Base-by-base conservation (phyloP, 2,888 invertebrate genomes). In the Pseudoips prasinana region DNA sequence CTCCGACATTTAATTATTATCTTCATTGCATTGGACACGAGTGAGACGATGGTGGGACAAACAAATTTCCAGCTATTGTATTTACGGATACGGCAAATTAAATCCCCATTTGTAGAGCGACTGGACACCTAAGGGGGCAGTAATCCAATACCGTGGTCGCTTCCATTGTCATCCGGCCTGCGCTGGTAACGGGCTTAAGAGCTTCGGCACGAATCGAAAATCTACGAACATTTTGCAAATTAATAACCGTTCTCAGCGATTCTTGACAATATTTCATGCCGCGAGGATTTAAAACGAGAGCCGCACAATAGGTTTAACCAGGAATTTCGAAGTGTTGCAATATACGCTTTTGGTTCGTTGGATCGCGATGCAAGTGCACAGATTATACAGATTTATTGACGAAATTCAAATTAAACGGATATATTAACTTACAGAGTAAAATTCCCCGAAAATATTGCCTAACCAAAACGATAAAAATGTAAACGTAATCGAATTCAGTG, bases 41-140 rank as follows among this genome's bases (percentile, higher is more conserved):
- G 45, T 49, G 52, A 45, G 48, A 43, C 55, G 58, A 58, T 54
- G 46, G 62, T 46, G 53, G 47, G 60, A 49, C 62, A 64, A 72
- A 69, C 74, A 73, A 76, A 78, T 74, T 71, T 62, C 63, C 72
- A 62, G 53, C 70, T 64, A 77, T 81, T 82, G 82, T 82, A 73
- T 78, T 76, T 73, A 74, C 69, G 72, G 73, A 74, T 71, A 74
- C 76, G 71, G 79, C 69, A 81, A 85, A 83, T 83, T 83, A 84
- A 82, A 80, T 74, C 78, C 75, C 77, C 79, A 79, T 81, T 78
- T 77, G 74, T 73, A 67, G 64, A 67, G 64, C 65, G 68, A 43
- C 43, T 55, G 64, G 56, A 64, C 69, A 75, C 75, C 73, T 73
- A 68, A 64, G 46, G 35, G 49, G 57, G 57, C 61, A 61, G 73